Conservation (phyloP, 1,140 invertebrate genomes). For the Halictus rubicundus region DNA sequence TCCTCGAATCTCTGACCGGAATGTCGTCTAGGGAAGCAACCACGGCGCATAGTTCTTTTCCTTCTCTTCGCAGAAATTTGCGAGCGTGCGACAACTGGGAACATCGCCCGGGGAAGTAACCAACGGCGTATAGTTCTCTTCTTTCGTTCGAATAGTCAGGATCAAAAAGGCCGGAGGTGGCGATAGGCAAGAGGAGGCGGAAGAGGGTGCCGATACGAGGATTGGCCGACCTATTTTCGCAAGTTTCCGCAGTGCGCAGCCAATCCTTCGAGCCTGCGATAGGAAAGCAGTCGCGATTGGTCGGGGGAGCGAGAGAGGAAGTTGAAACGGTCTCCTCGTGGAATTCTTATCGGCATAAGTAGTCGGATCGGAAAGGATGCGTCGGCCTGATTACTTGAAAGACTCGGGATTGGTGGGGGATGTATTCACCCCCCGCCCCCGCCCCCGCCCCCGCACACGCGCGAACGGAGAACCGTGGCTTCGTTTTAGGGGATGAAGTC, state of each 20-base stretch:
- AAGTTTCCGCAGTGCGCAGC: conserved; percentile 64
- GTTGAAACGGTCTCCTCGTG: conserved; percentile 14
- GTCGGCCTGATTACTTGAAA: conserved; percentile 38
- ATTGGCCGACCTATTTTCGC: conserved; percentile 67
- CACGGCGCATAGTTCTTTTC: neutral
- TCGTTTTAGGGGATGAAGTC: neutral
- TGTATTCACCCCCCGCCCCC: no score
- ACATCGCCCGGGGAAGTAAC: neutral
- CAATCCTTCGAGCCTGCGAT: conserved; percentile 60
- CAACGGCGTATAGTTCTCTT: neutral
- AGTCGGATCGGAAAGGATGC: conserved; percentile 46
- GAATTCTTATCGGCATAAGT: conserved; percentile 50
- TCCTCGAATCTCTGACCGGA: no score
- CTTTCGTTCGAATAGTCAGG: neutral
- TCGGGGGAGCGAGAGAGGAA: conserved; percentile 19
- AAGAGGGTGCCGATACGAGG: conserved; percentile 59
- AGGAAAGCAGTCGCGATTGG: conserved; percentile 56
- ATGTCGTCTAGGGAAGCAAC: neutral
- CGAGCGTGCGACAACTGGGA: no score
- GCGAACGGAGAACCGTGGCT: neutral
- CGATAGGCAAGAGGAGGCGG: conserved; percentile 49
- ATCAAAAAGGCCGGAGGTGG: conserved; percentile 56
- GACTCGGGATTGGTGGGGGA: neutral
- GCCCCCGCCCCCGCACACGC: no score
- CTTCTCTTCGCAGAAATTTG: no score